Percentiles rank a stretch among this genome's conserved stretches.
Evolutionary conservation across 2,888 invertebrate species (phyloP).

Genomic region (Ophion ellenae): DNA sequence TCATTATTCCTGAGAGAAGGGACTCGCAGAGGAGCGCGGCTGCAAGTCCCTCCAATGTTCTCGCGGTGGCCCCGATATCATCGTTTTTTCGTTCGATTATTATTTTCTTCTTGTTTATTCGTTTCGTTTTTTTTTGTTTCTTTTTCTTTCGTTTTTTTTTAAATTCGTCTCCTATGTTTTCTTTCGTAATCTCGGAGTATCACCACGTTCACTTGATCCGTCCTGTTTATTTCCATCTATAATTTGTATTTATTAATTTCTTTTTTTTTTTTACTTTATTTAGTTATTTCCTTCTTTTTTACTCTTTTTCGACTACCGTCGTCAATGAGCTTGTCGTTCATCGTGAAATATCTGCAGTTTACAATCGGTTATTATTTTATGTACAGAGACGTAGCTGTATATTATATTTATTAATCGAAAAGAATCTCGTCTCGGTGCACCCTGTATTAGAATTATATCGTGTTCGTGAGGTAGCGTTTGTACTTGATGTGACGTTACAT

Average conservation of each 20-base stretch:
- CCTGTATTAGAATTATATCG: constrained; percentile 79
- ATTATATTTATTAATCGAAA: constrained; percentile 54
- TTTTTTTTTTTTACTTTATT: constrained; percentile 40
- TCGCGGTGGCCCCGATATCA: constrained; percentile 70
- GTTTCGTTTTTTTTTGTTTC: constrained; percentile 28
- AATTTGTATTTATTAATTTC: constrained; percentile 50
- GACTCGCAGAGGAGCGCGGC: constrained; percentile 65
- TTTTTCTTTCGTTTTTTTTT: constrained; percentile 27
- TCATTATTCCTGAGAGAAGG: constrained; percentile 81
- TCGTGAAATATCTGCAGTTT: constrained; percentile 73
- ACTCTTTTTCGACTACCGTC: constrained; percentile 28
- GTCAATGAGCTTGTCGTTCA: constrained; percentile 60
- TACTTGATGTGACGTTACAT: constrained; percentile 80
- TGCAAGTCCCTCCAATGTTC: constrained; percentile 72
- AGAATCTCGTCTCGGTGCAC: constrained; percentile 78
- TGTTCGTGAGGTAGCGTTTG: constrained; percentile 82
- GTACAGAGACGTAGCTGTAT: constrained; percentile 72
- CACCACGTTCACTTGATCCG: constrained; percentile 60
- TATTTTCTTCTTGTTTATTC: constrained; percentile 23
- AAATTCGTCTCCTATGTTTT: constrained; percentile 45
- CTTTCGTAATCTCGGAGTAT: constrained; percentile 64
- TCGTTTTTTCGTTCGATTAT: constrained; percentile 42
- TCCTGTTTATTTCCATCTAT: constrained; percentile 64
- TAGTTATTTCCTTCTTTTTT: constrained; percentile 33
- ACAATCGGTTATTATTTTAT: constrained; percentile 69